These are phyloP conservation scores for Drosophila elegans DNA, from an alignment of 1,140 invertebrate species.

Conservation along the genomic window DNA sequence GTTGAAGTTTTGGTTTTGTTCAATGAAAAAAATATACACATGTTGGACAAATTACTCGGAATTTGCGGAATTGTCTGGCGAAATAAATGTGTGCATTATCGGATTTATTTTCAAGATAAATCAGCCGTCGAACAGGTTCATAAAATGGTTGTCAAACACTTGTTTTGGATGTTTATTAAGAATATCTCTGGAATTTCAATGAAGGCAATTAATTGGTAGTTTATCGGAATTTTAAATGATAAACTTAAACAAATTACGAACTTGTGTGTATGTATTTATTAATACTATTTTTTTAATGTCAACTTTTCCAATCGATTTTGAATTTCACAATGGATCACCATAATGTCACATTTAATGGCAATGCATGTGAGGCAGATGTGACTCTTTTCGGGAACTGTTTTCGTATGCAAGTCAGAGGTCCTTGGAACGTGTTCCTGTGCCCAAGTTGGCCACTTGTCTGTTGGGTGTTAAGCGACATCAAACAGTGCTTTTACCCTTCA, in stretches of 20 bases:
- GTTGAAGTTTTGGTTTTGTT: conserved; percentile 10
- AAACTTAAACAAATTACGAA: neutral
- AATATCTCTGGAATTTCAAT: conserved; percentile 2
- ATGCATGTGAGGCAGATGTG: conserved; percentile 26
- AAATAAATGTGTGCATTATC: neutral
- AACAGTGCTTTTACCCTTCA: conserved; percentile 22
- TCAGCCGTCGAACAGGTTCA: neutral
- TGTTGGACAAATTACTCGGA: conserved; percentile 7
- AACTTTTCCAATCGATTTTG: neutral
- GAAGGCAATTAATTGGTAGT: neutral
- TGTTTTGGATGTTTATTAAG: neutral
- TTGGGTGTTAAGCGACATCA: conserved; percentile 45
- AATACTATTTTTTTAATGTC: no score
- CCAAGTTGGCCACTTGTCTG: conserved; percentile 27
- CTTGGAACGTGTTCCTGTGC: conserved; percentile 38
- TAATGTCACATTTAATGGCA: conserved; percentile 14
- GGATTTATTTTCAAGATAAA: neutral
- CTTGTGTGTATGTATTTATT: neutral
- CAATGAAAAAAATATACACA: conserved; percentile 9
- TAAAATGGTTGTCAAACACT: neutral
- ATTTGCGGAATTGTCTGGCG: neutral
- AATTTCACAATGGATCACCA: conserved; percentile 21
- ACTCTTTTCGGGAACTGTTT: conserved; percentile 25
- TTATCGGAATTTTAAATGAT: neutral
- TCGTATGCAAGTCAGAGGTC: conserved; percentile 59